Evolutionary conservation across 1,140 invertebrate genomes (phyloP).

Genomic region (Globodera rostochiensis): DNA sequence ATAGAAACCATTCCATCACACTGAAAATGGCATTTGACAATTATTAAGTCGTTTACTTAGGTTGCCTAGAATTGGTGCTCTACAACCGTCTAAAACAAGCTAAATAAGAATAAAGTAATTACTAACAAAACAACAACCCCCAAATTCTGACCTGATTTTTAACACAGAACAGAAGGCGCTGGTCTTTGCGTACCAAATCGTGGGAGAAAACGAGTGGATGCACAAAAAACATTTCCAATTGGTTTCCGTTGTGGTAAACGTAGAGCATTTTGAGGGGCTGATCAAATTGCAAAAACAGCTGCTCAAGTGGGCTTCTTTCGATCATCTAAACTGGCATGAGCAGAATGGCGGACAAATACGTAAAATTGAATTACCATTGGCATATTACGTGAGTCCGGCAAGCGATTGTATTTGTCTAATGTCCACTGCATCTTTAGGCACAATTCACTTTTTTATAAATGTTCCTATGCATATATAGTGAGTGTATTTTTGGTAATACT

Average conservation of each 20-base stretch:
- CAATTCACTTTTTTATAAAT: not conserved
- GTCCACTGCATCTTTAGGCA: not conserved
- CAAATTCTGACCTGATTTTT: constrained; percentile 21
- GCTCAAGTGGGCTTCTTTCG: not conserved
- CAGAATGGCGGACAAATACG: constrained; percentile 2
- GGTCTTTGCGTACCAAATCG: constrained; percentile 17
- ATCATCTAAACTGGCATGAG: constrained; percentile 10
- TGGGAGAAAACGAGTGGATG: constrained; percentile 19
- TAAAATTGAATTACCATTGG: constrained; percentile 2
- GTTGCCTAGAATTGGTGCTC: no score
- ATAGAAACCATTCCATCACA: constrained; percentile 9
- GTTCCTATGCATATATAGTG: no score
- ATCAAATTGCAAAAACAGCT: constrained; percentile 20
- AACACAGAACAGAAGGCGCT: constrained; percentile 9
- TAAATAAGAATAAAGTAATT: not conserved
- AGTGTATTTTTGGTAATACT: no score
- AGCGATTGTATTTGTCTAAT: constrained; percentile 25
- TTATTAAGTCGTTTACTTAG: not conserved
- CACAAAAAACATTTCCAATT: constrained; percentile 18
- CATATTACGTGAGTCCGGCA: constrained; percentile 14
- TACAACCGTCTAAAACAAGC: not conserved
- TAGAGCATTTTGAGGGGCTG: constrained; percentile 16
- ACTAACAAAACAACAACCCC: not conserved
- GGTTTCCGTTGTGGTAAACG: constrained; percentile 16
- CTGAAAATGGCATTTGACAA: not conserved